Evolutionary conservation across 2,888 invertebrate species (phyloP), one percentile per base, ranked within the genome.

Genomic region (Serrognathus titanus): DNA sequence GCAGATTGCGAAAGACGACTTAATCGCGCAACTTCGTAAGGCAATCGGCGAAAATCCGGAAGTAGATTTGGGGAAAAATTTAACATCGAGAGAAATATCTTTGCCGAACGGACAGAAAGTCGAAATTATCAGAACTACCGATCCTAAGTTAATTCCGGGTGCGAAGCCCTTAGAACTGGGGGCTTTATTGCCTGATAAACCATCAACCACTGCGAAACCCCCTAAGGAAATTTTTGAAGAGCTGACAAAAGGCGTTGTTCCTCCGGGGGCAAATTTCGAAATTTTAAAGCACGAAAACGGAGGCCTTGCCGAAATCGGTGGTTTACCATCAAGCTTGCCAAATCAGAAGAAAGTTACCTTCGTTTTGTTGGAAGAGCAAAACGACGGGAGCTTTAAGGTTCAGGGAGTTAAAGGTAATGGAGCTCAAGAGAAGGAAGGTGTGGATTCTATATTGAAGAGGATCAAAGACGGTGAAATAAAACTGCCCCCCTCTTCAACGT

Each of bases 381-480:
- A 88, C 3, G 92, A 92, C 68, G 92, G 92, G 5, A 88, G 89
- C 20, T 89, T 89, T 64, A 92, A 92, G 76, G 91, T 92, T 0
- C 90, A 92, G 73, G 91, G 91, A 1, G 87, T 92, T 1, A 89
- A 89, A 77, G 90, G 91, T 0, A 91, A 89, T 67, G 82, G 87
- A 50, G 87, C 85, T 65, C 83, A 88, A 53, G 86, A 86, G 65
- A 82, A 85, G 0, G 82, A 82, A 31, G 86, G 85, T 63, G 83
- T 85, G 3, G 90, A 92, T 66, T 88, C 86, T 1, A 91, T 92
- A 66, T 80, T 93, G 47, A 87, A 89, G 61, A 86, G 85, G 70
- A 90, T 93, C 50, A 89, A 90, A 71, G 87, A 86, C 50, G 92
- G 92, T 0, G 91, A 92, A 71, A 84, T 92, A 31, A 89, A 91